Percentiles rank a stretch among this genome's conserved stretches.
These are phyloP conservation scores for Notospermus geniculatus DNA, from an alignment of 1,140 invertebrate species.

Conservation along the genomic window DNA sequence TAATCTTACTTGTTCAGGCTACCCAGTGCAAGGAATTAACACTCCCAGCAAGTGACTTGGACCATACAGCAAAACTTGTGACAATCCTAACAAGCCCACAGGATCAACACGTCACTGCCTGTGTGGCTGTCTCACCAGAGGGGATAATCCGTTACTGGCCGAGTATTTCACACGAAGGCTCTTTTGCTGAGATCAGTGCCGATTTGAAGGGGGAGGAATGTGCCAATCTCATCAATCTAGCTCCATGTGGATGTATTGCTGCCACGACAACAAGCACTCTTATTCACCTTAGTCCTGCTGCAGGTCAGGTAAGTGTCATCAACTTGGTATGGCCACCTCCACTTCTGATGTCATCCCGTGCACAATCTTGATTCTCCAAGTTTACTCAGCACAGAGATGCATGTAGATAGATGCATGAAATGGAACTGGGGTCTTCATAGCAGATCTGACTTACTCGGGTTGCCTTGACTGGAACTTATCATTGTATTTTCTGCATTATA, in stretches of 20 bases:
- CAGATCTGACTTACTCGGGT: too few species aligned
- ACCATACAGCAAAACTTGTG: conserved; percentile 85
- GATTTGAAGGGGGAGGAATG: conserved; percentile 80
- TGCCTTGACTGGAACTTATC: too few species aligned
- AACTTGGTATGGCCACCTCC: too few species aligned
- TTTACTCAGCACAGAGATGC: too few species aligned
- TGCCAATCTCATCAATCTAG: conserved; percentile 66
- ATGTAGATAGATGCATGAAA: too few species aligned
- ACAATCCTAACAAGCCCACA: conserved; percentile 68
- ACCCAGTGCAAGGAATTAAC: conserved; percentile 74
- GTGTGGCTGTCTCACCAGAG: conserved; percentile 87
- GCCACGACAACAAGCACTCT: conserved; percentile 89
- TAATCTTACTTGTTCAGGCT: conserved; percentile 34
- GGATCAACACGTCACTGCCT: conserved; percentile 71
- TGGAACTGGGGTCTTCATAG: too few species aligned
- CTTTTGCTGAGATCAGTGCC: conserved; percentile 78
- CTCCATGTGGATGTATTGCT: conserved; percentile 75
- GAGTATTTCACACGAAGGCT: conserved; percentile 81
- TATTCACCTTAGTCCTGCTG: conserved; percentile 64
- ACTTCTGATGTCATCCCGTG: too few species aligned
- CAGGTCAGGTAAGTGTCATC: conserved; percentile 59
- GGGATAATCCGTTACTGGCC: conserved; percentile 90
- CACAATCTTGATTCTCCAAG: too few species aligned
- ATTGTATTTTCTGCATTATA: too few species aligned
- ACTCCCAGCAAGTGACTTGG: conserved; percentile 85